Percentiles rank a stretch among this genome's conserved stretches.
Evolutionary conservation across 1,140 invertebrate genomes (phyloP).

Genomic region (Teleopsis dalmanni): DNA sequence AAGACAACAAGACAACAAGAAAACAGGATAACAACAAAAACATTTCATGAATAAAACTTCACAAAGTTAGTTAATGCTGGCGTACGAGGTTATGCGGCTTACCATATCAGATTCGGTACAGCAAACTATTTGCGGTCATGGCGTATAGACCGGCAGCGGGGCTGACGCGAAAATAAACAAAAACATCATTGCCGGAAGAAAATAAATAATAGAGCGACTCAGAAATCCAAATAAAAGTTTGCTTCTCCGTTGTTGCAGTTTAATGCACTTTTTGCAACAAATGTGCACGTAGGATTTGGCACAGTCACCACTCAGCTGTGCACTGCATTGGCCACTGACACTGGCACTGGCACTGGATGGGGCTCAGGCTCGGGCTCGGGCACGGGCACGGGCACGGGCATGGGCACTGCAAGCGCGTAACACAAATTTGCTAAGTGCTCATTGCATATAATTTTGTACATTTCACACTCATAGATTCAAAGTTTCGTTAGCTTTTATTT

Average conservation of each 20-base stretch:
- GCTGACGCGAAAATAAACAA: background rate
- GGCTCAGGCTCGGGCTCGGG: no score
- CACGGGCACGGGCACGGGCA: no score
- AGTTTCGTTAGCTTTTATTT: no score
- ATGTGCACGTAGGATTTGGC: no score
- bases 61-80: no score
- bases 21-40: no score
- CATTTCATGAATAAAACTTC: no score
- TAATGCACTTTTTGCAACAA: constrained; percentile 11
- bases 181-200: background rate
- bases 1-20: no score
- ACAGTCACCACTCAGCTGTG: no score
- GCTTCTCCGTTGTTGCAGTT: background rate
- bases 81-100: background rate
- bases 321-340: no score
- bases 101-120: background rate
- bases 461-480: background rate
- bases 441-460: constrained; percentile 18
- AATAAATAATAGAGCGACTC: background rate
- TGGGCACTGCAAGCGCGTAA: no score
- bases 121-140: background rate
- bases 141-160: background rate
- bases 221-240: background rate
- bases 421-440: constrained; percentile 17
- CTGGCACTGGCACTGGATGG: no score